These are phyloP conservation scores for Pipistrellus kuhlii DNA, from an alignment of 2,797 vertebrate genomes.

Conservation along the genomic window DNA sequence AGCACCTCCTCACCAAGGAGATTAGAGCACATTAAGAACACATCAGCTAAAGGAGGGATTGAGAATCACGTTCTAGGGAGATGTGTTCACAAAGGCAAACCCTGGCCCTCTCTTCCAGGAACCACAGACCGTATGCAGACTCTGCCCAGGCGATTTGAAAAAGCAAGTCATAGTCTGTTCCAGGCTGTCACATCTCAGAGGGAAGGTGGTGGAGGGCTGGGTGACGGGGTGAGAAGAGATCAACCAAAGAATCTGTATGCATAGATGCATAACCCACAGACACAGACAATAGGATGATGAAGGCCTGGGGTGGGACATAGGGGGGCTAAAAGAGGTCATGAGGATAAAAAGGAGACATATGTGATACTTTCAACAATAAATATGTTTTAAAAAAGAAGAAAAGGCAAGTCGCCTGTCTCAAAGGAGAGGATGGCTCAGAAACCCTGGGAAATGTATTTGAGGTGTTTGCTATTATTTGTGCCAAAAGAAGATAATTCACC, in stretches of 20 bases:
- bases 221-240: too few relatives aligned
- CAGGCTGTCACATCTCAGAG: too few relatives aligned
- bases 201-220: too few relatives aligned
- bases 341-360: too few relatives aligned
- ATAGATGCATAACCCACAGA: too few relatives aligned
- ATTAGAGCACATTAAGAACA: not conserved
- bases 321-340: too few relatives aligned
- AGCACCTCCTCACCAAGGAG: not conserved
- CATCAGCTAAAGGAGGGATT: not conserved
- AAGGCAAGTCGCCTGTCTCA: not conserved
- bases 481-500: not conserved
- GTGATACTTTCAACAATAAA: too few relatives aligned
- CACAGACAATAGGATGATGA: too few relatives aligned
- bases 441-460: not conserved
- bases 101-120: not conserved
- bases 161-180: not conserved
- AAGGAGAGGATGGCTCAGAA: not conserved
- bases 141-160: not conserved
- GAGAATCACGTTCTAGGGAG: conserved; percentile 14
- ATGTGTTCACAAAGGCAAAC: not conserved
- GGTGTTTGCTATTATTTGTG: not conserved
- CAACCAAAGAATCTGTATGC: too few relatives aligned
- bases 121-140: not conserved
- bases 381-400: too few relatives aligned
- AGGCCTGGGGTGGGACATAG: too few relatives aligned